phyloP scores from a whole-genome alignment of 2,888 invertebrate species.

The Andrena flavipes region DNA sequence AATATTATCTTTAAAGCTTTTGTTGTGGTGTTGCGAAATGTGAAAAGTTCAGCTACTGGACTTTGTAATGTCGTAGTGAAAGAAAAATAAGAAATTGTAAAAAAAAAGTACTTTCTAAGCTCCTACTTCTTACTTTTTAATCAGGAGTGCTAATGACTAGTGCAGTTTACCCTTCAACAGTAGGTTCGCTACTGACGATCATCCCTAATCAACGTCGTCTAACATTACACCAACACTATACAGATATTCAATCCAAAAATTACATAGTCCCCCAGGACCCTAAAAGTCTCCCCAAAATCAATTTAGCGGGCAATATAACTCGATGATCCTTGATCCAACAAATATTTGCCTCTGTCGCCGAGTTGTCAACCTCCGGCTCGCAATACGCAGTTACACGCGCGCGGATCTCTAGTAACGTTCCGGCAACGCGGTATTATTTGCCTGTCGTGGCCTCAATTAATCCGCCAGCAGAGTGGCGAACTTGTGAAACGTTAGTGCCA shows the following conservation, averaged over 20 bases:
- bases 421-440: conserved; percentile 39
- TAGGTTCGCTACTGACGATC: too few relatives aligned
- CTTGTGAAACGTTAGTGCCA: conserved; percentile 58
- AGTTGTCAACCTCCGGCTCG: background rate
- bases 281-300: background rate
- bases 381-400: background rate
- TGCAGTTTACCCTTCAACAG: too few relatives aligned
- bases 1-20: too few relatives aligned
- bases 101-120: too few relatives aligned
- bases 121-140: too few relatives aligned
- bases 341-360: background rate
- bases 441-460: conserved; percentile 62
- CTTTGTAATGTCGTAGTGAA: too few relatives aligned
- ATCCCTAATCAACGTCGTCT: too few relatives aligned
- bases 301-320: background rate
- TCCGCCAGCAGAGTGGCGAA: conserved; percentile 46
- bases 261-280: background rate
- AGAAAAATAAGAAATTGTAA: too few relatives aligned
- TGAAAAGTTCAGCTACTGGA: too few relatives aligned
- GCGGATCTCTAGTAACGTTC: background rate
- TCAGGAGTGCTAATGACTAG: too few relatives aligned
- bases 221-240: too few relatives aligned
- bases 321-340: background rate
- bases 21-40: too few relatives aligned
- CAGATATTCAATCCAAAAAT: background rate